These are phyloP conservation scores for Parnassius apollo DNA, from an alignment of 2,888 invertebrate genomes.

Conservation along the genomic window DNA sequence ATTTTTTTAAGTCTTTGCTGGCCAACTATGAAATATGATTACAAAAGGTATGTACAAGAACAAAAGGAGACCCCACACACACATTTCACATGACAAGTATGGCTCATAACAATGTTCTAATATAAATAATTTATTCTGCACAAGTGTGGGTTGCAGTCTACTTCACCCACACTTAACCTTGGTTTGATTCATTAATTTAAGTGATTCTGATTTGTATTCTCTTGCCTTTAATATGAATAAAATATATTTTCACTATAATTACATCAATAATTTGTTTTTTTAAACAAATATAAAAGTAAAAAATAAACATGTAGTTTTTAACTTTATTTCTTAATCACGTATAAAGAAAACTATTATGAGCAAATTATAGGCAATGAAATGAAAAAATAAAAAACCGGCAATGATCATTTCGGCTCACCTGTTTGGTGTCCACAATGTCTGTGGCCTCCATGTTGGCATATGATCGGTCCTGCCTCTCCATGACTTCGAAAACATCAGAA, in stretches of 20 bases:
- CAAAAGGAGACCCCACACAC: conserved; percentile 48
- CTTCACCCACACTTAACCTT: conserved; percentile 74
- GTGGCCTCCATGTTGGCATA: conserved; percentile 83
- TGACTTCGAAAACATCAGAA: conserved; percentile 77
- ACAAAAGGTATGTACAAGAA: conserved; percentile 42
- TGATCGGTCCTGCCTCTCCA: conserved; percentile 76
- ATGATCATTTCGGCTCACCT: conserved; percentile 76
- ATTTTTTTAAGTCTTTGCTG: conserved; percentile 11
- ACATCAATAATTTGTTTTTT: background rate
- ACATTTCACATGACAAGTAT: conserved; percentile 59
- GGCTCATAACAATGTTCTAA: conserved; percentile 68
- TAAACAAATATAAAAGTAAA: no score
- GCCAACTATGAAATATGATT: conserved; percentile 32
- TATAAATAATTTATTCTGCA: conserved; percentile 71
- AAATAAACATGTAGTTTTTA: no score
- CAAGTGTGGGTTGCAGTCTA: conserved; percentile 67
- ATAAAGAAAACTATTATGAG: no score
- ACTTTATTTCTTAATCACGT: no score
- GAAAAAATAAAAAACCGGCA: conserved; percentile 69
- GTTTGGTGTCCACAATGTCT: conserved; percentile 84
- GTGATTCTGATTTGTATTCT: conserved; percentile 40
- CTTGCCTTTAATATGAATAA: background rate
- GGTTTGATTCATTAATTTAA: conserved; percentile 54
- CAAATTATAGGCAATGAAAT: conserved; percentile 44
- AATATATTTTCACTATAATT: background rate